Evolutionary conservation across 2,113 vertebrate genomes (phyloP).

Genomic region (Typhlomys cinereus): DNA sequence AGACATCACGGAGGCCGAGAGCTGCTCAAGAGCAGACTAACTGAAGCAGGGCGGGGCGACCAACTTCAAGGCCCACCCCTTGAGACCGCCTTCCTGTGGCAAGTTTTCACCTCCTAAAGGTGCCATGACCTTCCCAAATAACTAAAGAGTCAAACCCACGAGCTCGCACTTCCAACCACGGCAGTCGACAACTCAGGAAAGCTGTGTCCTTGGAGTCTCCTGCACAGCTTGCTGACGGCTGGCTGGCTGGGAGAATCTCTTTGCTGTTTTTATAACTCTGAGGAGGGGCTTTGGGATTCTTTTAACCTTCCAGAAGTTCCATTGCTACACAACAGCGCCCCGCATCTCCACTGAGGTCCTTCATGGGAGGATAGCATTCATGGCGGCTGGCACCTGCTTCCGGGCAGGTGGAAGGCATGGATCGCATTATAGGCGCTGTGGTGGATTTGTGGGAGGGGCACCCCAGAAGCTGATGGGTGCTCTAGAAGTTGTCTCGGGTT

Average conservation of each 20-base stretch:
- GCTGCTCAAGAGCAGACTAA: too few species aligned
- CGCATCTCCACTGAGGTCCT: background rate
- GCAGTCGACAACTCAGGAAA: background rate
- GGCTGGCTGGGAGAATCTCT: background rate
- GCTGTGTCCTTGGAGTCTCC: too few species aligned
- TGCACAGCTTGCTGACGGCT: background rate
- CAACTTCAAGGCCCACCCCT: too few species aligned
- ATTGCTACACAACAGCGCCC: background rate
- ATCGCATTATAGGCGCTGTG: background rate
- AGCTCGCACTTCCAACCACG: too few species aligned
- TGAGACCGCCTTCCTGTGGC: too few species aligned
- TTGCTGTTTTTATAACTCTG: background rate
- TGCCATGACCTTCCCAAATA: too few species aligned
- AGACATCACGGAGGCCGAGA: too few species aligned
- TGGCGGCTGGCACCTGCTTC: background rate
- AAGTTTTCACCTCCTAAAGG: too few species aligned
- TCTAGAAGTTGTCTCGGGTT: background rate
- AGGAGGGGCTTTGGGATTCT: background rate
- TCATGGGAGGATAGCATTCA: background rate
- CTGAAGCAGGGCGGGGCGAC: too few species aligned
- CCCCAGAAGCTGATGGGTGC: background rate
- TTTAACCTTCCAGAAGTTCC: background rate
- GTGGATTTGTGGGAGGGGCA: too few species aligned
- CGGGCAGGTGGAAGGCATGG: background rate
- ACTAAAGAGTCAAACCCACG: too few species aligned